Conservation (phyloP, 2,797 vertebrate species). For the Knipowitschia caucasica region DNA sequence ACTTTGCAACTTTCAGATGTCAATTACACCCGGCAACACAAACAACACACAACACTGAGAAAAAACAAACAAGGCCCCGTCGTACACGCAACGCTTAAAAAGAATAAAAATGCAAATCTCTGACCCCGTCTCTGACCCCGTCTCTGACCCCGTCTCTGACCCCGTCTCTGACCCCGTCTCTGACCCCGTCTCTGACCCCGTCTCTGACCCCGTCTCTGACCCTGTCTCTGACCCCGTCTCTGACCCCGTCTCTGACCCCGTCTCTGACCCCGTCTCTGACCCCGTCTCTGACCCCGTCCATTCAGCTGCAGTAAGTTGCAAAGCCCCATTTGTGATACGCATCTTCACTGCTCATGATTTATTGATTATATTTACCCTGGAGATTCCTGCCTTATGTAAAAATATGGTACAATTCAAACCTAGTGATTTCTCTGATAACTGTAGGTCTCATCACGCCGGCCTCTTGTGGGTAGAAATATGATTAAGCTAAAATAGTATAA, state of each 20-base stretch:
- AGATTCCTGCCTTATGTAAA: conserved; percentile 41
- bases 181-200: conserved; percentile 54
- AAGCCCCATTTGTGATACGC: conserved; percentile 34
- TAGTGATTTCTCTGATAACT: conserved; percentile 52
- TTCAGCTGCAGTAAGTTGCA: conserved; percentile 6
- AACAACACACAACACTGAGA: conserved; percentile 40
- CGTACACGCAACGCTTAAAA: conserved; percentile 18
- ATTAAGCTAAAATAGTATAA: conserved; percentile 42
- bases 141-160: conserved; percentile 52
- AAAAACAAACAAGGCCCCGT: conserved; percentile 44
- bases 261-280: conserved; percentile 52
- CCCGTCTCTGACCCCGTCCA: conserved; percentile 42
- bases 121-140: conserved; percentile 54
- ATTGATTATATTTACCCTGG: conserved; percentile 47
- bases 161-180: conserved; percentile 46
- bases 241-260: conserved; percentile 54
- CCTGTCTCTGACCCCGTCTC: conserved; percentile 44
- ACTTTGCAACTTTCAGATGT: conserved; percentile 35
- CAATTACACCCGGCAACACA: conserved; percentile 46
- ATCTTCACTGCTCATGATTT: conserved; percentile 50
- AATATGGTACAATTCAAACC: conserved; percentile 53
- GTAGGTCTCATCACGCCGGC: conserved; percentile 47
- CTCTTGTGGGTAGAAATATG: conserved; percentile 50
- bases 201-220: conserved; percentile 48
- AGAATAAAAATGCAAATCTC: conserved; percentile 36